Base-by-base conservation (phyloP, 2,797 vertebrate genomes). In the Phalanger gymnotis region DNA sequence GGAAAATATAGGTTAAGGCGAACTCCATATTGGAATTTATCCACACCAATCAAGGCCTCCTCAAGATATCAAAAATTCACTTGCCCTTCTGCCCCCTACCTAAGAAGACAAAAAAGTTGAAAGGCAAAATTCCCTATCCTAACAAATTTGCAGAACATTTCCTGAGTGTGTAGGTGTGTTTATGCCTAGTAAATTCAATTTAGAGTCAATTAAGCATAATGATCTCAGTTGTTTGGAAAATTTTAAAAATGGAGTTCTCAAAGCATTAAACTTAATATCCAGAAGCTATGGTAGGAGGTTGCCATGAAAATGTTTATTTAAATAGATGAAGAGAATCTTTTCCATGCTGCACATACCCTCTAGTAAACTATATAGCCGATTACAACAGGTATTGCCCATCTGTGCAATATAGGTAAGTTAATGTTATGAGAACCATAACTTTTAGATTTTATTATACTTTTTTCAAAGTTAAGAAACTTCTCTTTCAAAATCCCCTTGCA, bases 381-480 rank as follows among this genome's bases (percentile, higher is more conserved):
- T 27, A 53, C 0, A 91, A 6, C 19, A 53, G 1, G n/a, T 92
- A n/a, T 10, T 56, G n/a, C 51, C 55, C 28, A 92, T 93, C 66
- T 96, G 91, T 90, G 52, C 47, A 51, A 57, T 61, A 90, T 16
- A 61, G 54, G 40, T 40, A 96, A 93, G 66, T 47, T 54, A 34
- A 47, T 91, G 89, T 87, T 27, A 87, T 87, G 89, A 90, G 94
- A 66, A 91, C 13, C 51, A 58, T 54, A 90, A 16, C 53, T 93
- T 87, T 87, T 66, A 91, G 87, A 93, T 56, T 89, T 95, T 96
- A 90, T 1, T 2, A 30, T 53, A 22, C 22, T 95, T 94, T 91
- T 95, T 96, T 94, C 7, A 56, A 95, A 96, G 95, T 93, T 92
- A 92, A 10, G 92, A 61, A 96, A 94, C 27, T 58, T 40, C 94